Percentiles rank a stretch among this genome's conserved stretches.
phyloP scores from a whole-genome alignment of 2,888 invertebrate genomes.

The Philaethria dido region DNA sequence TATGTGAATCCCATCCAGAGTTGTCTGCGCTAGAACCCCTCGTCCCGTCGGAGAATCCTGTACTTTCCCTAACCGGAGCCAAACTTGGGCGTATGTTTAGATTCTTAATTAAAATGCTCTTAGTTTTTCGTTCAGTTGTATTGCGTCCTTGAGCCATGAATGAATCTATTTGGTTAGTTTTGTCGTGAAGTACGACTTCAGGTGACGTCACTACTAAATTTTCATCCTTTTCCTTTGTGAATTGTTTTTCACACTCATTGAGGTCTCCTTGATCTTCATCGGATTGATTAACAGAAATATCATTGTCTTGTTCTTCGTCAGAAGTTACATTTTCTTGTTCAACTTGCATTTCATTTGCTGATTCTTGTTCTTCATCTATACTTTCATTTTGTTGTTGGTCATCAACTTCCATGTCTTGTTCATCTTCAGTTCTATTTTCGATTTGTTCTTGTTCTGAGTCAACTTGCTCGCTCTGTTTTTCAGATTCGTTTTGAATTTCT shows the following conservation, averaged over 20 bases:
- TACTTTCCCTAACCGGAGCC: slow-evolving; percentile 57
- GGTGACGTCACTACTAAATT: slow-evolving; percentile 55
- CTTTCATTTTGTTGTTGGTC: slow-evolving; percentile 38
- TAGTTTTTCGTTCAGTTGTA: slow-evolving; percentile 59
- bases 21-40: slow-evolving; percentile 66
- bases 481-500: slow-evolving; percentile 33
- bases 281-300: neutral
- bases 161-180: slow-evolving; percentile 53
- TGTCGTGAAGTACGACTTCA: slow-evolving; percentile 59
- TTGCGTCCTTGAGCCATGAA: slow-evolving; percentile 55
- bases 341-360: slow-evolving; percentile 17
- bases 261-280: neutral
- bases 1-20: slow-evolving; percentile 77
- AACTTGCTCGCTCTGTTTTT: neutral
- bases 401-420: slow-evolving; percentile 22
- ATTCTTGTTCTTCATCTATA: slow-evolving; percentile 39
- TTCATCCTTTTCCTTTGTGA: slow-evolving; percentile 55
- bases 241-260: slow-evolving; percentile 43
- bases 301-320: neutral
- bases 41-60: slow-evolving; percentile 58
- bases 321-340: neutral
- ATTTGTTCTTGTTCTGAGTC: neutral
- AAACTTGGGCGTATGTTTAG: slow-evolving; percentile 55
- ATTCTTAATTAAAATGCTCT: slow-evolving; percentile 56
- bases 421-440: slow-evolving; percentile 33